phyloP scores from a whole-genome alignment of 2,888 invertebrate species.

The Hypomecis punctinalis region DNA sequence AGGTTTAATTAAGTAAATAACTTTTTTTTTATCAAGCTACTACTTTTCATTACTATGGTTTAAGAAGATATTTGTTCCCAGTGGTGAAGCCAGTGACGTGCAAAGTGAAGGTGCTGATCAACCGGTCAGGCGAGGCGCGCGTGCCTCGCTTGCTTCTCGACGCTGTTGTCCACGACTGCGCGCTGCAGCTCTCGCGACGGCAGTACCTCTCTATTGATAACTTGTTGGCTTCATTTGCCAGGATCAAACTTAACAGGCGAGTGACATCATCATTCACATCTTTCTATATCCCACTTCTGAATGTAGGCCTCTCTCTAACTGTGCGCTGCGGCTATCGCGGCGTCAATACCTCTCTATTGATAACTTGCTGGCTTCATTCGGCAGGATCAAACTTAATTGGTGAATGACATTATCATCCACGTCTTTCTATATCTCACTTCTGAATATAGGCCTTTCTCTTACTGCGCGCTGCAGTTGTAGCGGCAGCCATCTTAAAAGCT shows the following conservation, averaged over 20 bases:
- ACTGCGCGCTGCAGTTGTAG: neutral
- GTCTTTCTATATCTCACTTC: too few species aligned
- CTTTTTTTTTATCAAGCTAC: too few species aligned
- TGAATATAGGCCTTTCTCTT: too few species aligned
- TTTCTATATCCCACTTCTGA: too few species aligned
- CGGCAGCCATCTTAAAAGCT: too few species aligned
- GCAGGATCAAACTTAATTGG: constrained; percentile 88
- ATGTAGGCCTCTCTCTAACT: too few species aligned
- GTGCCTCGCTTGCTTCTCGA: constrained; percentile 87
- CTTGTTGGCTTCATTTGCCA: constrained; percentile 84
- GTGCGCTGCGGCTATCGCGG: neutral
- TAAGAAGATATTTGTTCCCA: constrained; percentile 55
- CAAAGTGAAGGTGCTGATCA: constrained; percentile 91
- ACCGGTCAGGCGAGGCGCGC: constrained; percentile 86
- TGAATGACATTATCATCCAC: neutral
- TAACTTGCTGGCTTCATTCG: constrained; percentile 84
- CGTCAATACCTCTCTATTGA: constrained; percentile 88
- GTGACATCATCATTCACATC: too few species aligned
- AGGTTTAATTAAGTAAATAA: too few species aligned
- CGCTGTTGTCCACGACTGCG: constrained; percentile 90
- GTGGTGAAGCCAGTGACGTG: constrained; percentile 92
- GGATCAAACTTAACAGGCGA: constrained; percentile 88
- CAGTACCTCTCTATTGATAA: constrained; percentile 88
- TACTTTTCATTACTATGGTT: too few species aligned
- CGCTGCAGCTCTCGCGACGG: constrained; percentile 88